Conservation (phyloP, 2,888 invertebrate species). For the Platycnemis pennipes region DNA sequence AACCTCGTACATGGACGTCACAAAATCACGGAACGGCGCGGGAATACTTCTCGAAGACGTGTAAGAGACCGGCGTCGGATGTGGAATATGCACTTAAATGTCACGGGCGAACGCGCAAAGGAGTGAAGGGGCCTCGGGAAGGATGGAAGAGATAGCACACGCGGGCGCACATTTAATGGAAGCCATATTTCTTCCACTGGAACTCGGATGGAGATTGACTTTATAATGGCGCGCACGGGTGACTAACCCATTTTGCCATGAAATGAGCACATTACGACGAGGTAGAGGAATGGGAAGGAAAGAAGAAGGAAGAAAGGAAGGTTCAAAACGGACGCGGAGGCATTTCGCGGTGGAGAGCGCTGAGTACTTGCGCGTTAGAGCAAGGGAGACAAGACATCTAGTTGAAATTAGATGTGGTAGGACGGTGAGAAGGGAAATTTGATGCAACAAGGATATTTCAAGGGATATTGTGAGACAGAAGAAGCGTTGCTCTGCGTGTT, state of each 20-base stretch:
- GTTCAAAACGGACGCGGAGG: neutral
- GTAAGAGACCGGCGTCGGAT: neutral
- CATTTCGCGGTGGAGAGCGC: neutral
- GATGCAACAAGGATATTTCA: too few relatives aligned
- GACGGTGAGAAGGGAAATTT: too few relatives aligned
- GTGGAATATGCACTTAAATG: slow-evolving; percentile 7
- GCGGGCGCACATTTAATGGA: neutral
- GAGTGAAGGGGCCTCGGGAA: neutral
- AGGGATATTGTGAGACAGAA: too few relatives aligned
- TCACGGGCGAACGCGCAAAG: neutral
- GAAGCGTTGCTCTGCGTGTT: too few relatives aligned
- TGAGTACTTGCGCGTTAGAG: neutral
- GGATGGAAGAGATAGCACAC: neutral
- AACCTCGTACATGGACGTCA: neutral
- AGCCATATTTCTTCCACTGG: neutral
- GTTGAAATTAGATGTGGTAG: neutral
- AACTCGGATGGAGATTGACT: slow-evolving; percentile 26
- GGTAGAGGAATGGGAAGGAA: neutral
- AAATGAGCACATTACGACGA: neutral
- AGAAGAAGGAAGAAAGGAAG: neutral
- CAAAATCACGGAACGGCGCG: neutral
- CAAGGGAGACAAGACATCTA: neutral
- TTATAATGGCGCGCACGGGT: slow-evolving; percentile 6
- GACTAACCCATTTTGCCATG: slow-evolving; percentile 35
- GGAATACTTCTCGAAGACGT: neutral